phyloP scores from a whole-genome alignment of 2,113 vertebrate genomes.

The Bubo bubo region DNA sequence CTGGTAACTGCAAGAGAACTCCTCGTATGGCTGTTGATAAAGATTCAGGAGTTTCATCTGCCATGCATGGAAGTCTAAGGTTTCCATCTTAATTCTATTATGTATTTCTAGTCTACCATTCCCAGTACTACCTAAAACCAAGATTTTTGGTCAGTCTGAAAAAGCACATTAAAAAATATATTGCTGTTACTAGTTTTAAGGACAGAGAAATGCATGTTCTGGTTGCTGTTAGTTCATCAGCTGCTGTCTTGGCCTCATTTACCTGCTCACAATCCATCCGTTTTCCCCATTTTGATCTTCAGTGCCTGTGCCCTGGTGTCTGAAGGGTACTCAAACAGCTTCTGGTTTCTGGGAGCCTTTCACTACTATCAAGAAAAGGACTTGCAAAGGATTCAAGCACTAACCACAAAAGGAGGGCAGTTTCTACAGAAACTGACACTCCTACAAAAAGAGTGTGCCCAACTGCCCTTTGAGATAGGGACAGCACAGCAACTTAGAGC shows the following conservation, averaged over 20 bases:
- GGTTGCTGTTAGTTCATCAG: neutral
- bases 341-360: neutral
- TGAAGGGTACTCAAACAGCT: neutral
- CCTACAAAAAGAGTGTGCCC: neutral
- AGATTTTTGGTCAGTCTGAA: neutral
- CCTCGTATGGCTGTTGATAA: neutral
- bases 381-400: neutral
- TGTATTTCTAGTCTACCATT: neutral
- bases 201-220: neutral
- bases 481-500: neutral
- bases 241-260: neutral
- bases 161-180: neutral
- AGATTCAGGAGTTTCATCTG: neutral
- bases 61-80: neutral
- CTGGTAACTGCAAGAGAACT: neutral
- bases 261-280: neutral
- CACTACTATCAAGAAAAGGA: neutral
- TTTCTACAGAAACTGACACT: neutral
- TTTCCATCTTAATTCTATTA: neutral
- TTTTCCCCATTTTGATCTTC: neutral
- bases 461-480: neutral
- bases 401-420: neutral
- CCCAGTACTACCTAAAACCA: neutral
- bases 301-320: neutral
- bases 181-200: neutral